Evolutionary conservation across 2,113 vertebrate species (phyloP).

Genomic region (Psettodes erumei): DNA sequence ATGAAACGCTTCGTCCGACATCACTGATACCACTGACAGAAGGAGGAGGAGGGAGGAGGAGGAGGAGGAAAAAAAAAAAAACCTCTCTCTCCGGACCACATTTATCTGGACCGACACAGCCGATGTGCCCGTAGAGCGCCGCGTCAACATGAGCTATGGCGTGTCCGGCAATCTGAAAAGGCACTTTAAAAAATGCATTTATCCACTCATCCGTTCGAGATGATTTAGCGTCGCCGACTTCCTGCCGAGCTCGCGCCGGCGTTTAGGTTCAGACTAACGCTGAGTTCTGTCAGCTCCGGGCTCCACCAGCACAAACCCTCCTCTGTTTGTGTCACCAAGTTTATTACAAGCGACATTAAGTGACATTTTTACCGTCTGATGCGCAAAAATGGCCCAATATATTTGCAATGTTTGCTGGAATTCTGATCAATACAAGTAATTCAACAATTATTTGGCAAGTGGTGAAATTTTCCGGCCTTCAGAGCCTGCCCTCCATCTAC

Average conservation of each 20-base stretch:
- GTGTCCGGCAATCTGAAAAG: slow-evolving; percentile 32
- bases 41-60: not conserved
- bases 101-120: slow-evolving; percentile 55
- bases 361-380: not conserved
- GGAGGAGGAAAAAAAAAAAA: slow-evolving; percentile 11
- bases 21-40: slow-evolving; percentile 43
- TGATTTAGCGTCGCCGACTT: slow-evolving; percentile 28
- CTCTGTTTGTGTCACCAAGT: slow-evolving; percentile 1
- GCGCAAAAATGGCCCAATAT: not conserved
- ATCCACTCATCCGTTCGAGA: slow-evolving; percentile 36
- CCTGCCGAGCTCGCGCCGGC: slow-evolving; percentile 2
- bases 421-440: slow-evolving; percentile 15
- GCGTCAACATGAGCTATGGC: slow-evolving; percentile 61
- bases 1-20: slow-evolving; percentile 60
- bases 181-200: slow-evolving; percentile 54
- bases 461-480: slow-evolving; percentile 9
- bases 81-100: slow-evolving; percentile 37
- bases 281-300: slow-evolving; percentile 14
- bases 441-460: slow-evolving; percentile 16
- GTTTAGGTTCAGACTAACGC: slow-evolving; percentile 32
- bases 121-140: slow-evolving; percentile 29
- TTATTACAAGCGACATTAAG: slow-evolving; percentile 24
- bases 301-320: not conserved
- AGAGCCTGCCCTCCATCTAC: not conserved
- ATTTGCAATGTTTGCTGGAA: slow-evolving; percentile 11